These are phyloP conservation scores for Drosophila fungiperda DNA, from an alignment of 2,888 invertebrate genomes.

Conservation along the genomic window DNA sequence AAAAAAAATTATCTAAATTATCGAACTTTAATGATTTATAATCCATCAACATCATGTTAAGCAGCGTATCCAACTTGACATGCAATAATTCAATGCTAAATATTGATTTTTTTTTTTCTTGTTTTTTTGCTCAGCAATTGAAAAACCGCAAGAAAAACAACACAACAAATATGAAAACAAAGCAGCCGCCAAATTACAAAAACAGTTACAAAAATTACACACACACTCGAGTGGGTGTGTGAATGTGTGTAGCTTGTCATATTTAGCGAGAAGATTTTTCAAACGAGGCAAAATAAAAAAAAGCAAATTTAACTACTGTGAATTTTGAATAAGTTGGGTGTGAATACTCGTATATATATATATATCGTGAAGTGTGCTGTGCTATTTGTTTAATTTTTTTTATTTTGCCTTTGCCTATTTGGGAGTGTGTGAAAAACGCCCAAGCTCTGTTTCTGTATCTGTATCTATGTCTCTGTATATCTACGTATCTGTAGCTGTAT, in stretches of 20 bases:
- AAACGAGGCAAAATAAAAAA: not conserved
- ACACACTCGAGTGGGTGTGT: slow-evolving; percentile 12
- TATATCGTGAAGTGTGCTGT: slow-evolving; percentile 70
- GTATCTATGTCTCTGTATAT: slow-evolving; percentile 4
- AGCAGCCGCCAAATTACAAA: slow-evolving; percentile 43
- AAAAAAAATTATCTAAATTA: not conserved
- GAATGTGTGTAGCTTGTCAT: slow-evolving; percentile 21
- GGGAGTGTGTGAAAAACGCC: slow-evolving; percentile 74
- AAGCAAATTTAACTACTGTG: slow-evolving; percentile 22
- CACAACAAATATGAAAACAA: slow-evolving; percentile 18
- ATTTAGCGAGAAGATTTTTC: slow-evolving; percentile 6
- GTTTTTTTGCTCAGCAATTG: slow-evolving; percentile 12
- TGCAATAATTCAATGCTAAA: slow-evolving; percentile 17
- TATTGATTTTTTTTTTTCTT: not conserved
- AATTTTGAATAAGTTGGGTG: slow-evolving; percentile 40
- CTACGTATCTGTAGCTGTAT: slow-evolving; percentile 25
- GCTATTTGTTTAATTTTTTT: not conserved
- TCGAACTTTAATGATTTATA: not conserved
- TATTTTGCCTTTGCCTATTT: slow-evolving; percentile 17
- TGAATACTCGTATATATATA: slow-evolving; percentile 75
- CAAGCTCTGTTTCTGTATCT: slow-evolving; percentile 50
- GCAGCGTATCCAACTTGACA: slow-evolving; percentile 18
- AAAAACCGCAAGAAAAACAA: slow-evolving; percentile 39
- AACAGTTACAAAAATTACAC: slow-evolving; percentile 18
- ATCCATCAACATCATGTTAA: not conserved